A percentile compares a stretch with the other conserved stretches of the same genome.
phyloP scores from a whole-genome alignment of 2,797 vertebrate genomes.

The Parambassis ranga region DNA sequence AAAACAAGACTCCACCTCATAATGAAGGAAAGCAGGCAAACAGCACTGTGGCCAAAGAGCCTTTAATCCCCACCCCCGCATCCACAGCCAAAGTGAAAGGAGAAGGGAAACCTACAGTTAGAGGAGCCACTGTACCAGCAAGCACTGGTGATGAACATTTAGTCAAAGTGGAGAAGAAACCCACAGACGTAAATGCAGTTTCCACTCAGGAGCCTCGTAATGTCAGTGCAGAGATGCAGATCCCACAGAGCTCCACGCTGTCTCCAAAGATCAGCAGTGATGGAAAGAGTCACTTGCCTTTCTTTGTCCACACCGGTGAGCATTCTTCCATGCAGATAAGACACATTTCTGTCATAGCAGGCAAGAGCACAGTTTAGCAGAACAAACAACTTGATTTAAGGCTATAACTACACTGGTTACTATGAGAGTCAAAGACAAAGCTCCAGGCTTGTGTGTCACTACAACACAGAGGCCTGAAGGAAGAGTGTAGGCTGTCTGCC shows the following conservation, averaged over 20 bases:
- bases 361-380: conserved; percentile 31
- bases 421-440: conserved; percentile 59
- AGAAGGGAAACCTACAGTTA: conserved; percentile 36
- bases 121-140: conserved; percentile 31
- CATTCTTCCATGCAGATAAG: background rate
- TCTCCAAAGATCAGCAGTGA: conserved; percentile 57
- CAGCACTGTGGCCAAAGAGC: conserved; percentile 64
- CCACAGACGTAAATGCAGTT: conserved; percentile 33
- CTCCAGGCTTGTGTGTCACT: conserved; percentile 59
- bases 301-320: conserved; percentile 80
- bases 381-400: conserved; percentile 64
- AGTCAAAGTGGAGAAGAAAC: conserved; percentile 18
- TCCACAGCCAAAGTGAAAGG: conserved; percentile 80
- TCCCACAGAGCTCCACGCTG: conserved; percentile 70
- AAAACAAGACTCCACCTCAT: conserved; percentile 72
- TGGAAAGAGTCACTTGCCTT: conserved; percentile 69
- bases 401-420: conserved; percentile 42
- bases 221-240: conserved; percentile 75
- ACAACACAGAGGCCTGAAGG: conserved; percentile 63
- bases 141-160: conserved; percentile 38
- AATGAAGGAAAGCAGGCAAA: conserved; percentile 58
- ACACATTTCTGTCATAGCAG: background rate
- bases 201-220: conserved; percentile 76
- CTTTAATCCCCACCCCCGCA: conserved; percentile 74
- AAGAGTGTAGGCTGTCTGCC: conserved; percentile 57